Evolutionary conservation across 1,140 invertebrate species (phyloP).

Genomic region (Ylistrum balloti): DNA sequence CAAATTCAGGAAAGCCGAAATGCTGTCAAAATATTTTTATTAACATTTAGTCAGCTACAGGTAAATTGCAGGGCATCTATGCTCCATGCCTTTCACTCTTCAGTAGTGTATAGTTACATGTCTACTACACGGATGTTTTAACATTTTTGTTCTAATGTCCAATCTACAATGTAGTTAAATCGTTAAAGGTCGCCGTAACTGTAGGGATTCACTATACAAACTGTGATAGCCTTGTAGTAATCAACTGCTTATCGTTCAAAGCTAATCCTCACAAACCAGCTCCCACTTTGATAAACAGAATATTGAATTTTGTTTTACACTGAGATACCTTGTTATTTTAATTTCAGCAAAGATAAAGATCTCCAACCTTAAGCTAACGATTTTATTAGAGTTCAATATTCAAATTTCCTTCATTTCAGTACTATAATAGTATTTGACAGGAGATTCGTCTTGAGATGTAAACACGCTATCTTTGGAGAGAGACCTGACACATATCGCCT

Average conservation of each 20-base stretch:
- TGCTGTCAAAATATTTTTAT: too few relatives aligned
- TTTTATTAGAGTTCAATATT: neutral
- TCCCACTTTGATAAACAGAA: neutral
- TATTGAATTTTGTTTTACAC: neutral
- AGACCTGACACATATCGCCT: neutral
- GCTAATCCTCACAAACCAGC: neutral
- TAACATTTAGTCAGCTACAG: too few relatives aligned
- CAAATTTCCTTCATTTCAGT: neutral
- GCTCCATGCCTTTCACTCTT: too few relatives aligned
- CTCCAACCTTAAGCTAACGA: neutral
- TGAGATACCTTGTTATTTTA: neutral
- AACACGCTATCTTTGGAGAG: neutral
- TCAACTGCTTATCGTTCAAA: neutral
- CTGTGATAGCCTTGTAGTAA: too few relatives aligned
- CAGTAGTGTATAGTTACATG: too few relatives aligned
- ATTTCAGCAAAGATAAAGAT: neutral
- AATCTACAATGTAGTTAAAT: too few relatives aligned
- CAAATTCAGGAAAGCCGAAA: too few relatives aligned
- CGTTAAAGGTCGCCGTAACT: too few relatives aligned
- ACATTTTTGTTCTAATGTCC: too few relatives aligned
- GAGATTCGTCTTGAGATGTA: neutral
- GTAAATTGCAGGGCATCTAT: too few relatives aligned
- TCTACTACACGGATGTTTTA: too few relatives aligned
- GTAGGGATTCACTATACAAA: too few relatives aligned
- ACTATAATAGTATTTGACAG: neutral